These are phyloP conservation scores for Solenopsis fugax DNA, from an alignment of 1,140 invertebrate species.

Conservation along the genomic window DNA sequence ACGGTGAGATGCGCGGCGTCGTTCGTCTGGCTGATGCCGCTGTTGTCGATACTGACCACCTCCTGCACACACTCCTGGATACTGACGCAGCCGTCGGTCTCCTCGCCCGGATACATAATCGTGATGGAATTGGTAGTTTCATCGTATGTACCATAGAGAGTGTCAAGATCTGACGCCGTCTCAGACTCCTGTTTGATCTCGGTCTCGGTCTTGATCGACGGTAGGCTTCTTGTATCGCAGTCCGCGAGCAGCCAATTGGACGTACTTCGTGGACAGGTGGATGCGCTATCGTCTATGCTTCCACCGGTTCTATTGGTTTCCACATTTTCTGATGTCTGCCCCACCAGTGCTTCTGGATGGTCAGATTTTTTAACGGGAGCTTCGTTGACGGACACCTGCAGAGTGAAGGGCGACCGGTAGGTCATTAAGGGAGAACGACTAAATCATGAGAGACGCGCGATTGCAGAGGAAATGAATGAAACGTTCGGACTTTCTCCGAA, in stretches of 20 bases:
- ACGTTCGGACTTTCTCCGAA: neutral
- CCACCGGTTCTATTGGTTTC: slow-evolving; percentile 90
- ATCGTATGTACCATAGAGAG: slow-evolving; percentile 90
- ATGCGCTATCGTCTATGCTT: slow-evolving; percentile 68
- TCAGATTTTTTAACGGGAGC: slow-evolving; percentile 77
- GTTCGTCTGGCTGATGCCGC: neutral
- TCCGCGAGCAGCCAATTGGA: slow-evolving; percentile 47
- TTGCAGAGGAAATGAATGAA: slow-evolving; percentile 67
- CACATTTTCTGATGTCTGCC: slow-evolving; percentile 92
- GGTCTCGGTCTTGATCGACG: slow-evolving; percentile 83
- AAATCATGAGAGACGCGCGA: slow-evolving; percentile 45
- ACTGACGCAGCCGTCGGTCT: slow-evolving; percentile 74
- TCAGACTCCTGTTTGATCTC: slow-evolving; percentile 84
- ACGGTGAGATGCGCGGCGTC: slow-evolving; percentile 5
- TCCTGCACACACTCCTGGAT: slow-evolving; percentile 83
- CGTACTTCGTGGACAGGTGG: slow-evolving; percentile 1
- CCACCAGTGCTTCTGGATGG: slow-evolving; percentile 89
- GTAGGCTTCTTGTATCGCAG: neutral
- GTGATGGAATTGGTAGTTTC: slow-evolving; percentile 91
- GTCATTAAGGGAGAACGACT: slow-evolving; percentile 70
- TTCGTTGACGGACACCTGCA: slow-evolving; percentile 68
- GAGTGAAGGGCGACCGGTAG: slow-evolving; percentile 40
- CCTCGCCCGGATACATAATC: slow-evolving; percentile 89
- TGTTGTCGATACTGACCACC: slow-evolving; percentile 71
- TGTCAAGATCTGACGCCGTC: slow-evolving; percentile 77